These are phyloP conservation scores for Alectoris magna DNA, from an alignment of 2,797 vertebrate species.

Conservation along the genomic window DNA sequence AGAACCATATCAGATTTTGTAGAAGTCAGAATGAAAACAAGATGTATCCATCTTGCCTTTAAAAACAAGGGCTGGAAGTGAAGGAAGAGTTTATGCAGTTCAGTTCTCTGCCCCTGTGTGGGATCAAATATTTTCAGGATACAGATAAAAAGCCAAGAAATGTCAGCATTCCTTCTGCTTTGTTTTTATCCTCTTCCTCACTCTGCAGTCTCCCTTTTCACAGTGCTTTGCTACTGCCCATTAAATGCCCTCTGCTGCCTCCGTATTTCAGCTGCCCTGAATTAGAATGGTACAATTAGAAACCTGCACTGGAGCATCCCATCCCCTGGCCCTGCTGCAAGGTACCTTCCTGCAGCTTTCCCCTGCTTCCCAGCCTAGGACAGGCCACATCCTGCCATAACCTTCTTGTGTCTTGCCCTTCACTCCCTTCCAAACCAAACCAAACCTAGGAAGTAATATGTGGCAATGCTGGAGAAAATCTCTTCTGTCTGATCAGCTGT, in stretches of 20 bases:
- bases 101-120: background rate
- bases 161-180: background rate
- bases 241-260: background rate
- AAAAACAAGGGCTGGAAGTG: background rate
- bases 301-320: background rate
- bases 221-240: background rate
- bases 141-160: rapidly evolving
- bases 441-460: background rate
- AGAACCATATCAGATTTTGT: background rate
- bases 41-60: background rate
- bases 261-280: background rate
- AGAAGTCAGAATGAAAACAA: conserved; percentile 31
- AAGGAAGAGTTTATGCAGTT: background rate
- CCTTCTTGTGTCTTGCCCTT: background rate
- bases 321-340: rapidly evolving
- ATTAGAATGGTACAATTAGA: background rate
- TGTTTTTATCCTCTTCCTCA: background rate
- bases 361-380: background rate
- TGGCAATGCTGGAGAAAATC: background rate
- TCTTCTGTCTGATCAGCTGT: background rate
- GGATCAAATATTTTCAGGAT: background rate
- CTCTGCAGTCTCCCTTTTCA: background rate
- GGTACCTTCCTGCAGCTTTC: background rate
- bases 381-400: background rate
- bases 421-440: background rate